Evolutionary conservation across 1,140 invertebrate species (phyloP).

Genomic region (Drosophila melanogaster): DNA sequence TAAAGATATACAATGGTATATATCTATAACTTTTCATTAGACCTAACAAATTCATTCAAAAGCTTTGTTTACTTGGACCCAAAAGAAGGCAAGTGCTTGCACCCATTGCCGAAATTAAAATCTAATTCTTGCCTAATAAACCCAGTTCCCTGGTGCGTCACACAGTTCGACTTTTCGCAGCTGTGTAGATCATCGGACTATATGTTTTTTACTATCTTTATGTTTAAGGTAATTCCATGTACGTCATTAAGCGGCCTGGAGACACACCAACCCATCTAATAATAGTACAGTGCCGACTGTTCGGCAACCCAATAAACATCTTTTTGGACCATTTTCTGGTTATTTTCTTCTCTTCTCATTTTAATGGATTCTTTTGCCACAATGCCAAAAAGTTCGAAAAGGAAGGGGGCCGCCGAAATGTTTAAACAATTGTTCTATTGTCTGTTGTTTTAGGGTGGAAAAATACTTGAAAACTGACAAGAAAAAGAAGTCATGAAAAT

Average conservation of each 20-base stretch:
- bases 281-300: slow-evolving; percentile 22
- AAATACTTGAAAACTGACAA: slow-evolving; percentile 46
- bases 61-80: background rate
- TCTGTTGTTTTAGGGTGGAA: slow-evolving; percentile 70
- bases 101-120: background rate
- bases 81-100: background rate
- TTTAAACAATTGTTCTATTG: slow-evolving; percentile 84
- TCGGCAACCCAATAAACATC: slow-evolving; percentile 29
- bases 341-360: slow-evolving; percentile 17
- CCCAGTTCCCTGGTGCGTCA: slow-evolving; percentile 54
- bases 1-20: too few relatives aligned
- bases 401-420: slow-evolving; percentile 44
- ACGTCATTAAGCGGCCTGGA: slow-evolving; percentile 50
- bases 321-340: slow-evolving; percentile 20
- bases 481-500: slow-evolving; percentile 39
- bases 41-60: too few relatives aligned
- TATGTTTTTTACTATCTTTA: background rate
- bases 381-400: slow-evolving; percentile 65
- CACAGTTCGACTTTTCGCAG: slow-evolving; percentile 37
- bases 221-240: slow-evolving; percentile 51
- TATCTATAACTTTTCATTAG: too few relatives aligned
- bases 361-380: slow-evolving; percentile 41
- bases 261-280: slow-evolving; percentile 34
- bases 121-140: slow-evolving; percentile 24
- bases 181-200: slow-evolving; percentile 52